Conservation (phyloP, 1,140 invertebrate species). For the Drosophila novamexicana region DNA sequence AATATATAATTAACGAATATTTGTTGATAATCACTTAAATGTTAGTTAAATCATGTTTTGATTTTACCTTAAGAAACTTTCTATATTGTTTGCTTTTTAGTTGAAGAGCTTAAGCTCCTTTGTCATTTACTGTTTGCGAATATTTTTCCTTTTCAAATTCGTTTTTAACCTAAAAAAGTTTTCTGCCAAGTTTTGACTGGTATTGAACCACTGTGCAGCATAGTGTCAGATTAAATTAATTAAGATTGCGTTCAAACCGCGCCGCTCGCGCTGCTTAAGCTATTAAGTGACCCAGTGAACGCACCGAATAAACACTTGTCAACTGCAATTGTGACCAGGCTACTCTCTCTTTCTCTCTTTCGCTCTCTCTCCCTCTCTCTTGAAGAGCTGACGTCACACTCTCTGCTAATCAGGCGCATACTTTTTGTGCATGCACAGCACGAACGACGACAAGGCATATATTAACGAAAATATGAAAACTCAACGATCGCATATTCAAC, state of each 20-base stretch:
- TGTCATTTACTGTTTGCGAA: too few species aligned
- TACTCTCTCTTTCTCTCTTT: not conserved
- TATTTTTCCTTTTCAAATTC: too few species aligned
- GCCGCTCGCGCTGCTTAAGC: constrained; percentile 34
- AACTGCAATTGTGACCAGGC: constrained; percentile 37
- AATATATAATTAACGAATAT: too few species aligned
- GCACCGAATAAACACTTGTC: constrained; percentile 22
- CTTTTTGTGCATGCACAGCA: constrained; percentile 38
- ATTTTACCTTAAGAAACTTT: too few species aligned
- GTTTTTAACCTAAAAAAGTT: not conserved
- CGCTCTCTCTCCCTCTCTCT: not conserved
- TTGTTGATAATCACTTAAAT: too few species aligned
- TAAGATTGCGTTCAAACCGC: constrained; percentile 49
- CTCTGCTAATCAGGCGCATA: constrained; percentile 43
- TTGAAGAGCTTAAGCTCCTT: too few species aligned
- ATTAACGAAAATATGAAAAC: constrained; percentile 36
- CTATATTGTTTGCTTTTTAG: too few species aligned
- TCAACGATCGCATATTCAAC: constrained; percentile 40
- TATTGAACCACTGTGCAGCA: constrained; percentile 22
- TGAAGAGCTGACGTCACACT: constrained; percentile 33
- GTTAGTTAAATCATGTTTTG: too few species aligned
- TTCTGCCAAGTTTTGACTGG: not conserved
- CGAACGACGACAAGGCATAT: constrained; percentile 26
- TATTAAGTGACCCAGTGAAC: constrained; percentile 62
- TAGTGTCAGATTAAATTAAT: constrained; percentile 49